A percentile compares a stretch with the other conserved stretches of the same genome.
phyloP scores from a whole-genome alignment of 2,888 invertebrate genomes.

The Thera britannica region DNA sequence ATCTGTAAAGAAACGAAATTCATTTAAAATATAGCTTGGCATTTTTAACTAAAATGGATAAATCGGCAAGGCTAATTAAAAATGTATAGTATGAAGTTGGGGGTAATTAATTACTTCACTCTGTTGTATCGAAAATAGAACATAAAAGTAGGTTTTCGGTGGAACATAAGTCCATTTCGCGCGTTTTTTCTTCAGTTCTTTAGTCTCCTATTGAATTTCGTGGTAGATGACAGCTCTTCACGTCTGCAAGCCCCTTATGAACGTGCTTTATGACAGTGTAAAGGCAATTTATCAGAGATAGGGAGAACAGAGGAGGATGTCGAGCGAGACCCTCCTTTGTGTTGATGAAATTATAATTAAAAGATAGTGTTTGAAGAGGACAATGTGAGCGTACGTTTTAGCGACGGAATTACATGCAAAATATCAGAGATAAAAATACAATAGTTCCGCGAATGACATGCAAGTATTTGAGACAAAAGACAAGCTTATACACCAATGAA shows the following conservation, averaged over 20 bases:
- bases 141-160: not conserved
- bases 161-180: conserved; percentile 8
- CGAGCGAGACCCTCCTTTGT: conserved; percentile 18
- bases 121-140: not conserved
- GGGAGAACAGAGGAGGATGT: conserved; percentile 6
- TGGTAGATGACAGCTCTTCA: conserved; percentile 20
- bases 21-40: too few species aligned
- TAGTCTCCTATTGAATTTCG: conserved; percentile 36
- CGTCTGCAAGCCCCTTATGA: conserved; percentile 23
- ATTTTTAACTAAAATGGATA: too few species aligned
- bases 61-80: too few species aligned
- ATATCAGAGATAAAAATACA: not conserved
- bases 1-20: too few species aligned
- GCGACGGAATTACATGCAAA: conserved; percentile 12
- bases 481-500: not conserved
- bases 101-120: too few species aligned
- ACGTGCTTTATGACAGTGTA: conserved; percentile 25
- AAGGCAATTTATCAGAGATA: conserved; percentile 28
- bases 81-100: too few species aligned
- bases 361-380: conserved; percentile 26
- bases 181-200: conserved; percentile 32
- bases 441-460: conserved; percentile 1
- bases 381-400: not conserved
- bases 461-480: not conserved
- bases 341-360: conserved; percentile 29